Evolutionary conservation across 64 coral and sea anemone species (phyloP), one percentile per base, ranked within the genome.

Genomic region (Stichodactyla mertensii): DNA sequence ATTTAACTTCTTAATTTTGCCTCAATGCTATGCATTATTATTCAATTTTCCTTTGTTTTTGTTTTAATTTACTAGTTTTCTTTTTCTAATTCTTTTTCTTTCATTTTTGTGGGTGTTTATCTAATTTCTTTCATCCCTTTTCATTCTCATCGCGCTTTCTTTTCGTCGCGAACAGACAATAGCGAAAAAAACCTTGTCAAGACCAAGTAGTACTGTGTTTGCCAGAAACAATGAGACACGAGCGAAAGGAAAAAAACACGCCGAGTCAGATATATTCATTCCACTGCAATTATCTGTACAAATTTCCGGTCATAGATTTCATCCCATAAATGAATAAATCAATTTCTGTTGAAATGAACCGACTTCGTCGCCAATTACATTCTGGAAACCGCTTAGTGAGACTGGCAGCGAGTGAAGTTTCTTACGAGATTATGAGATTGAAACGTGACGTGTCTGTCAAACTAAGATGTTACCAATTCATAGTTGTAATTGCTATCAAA

Each of bases 381-480:
- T 81, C 53, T 81, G 78, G 52, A 81, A 85, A 85, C 83, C 52
- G 83, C 55, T 85, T 85, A 58, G 56, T 61, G 27, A 51, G 83
- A 85, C 78, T 81, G 78, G 78, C 78, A 81, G 78, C 19, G 78
- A 81, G 10, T 85, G 83, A 85, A 85, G 60, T 85, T 85, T 28
- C 24, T 26, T 85, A 64, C 83, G 20, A 85, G 60, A 85, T 85
- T 85, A 85, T 85, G 83, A 64, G 60, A 58, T 61, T 19, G 19
- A 85, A 61, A 85, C 22, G 19, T 85, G 83, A 85, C 83, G 54
- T 85, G n/a, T 85, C 83, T 85, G 83, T 85, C 83, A 85, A 58
- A 85, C 55, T 85, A 19, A 85, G 56, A 85, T 85, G 54, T 85
- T 85, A 85, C 55, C 83, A 85, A 85, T 85, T 85, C 83, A 85